Conservation (phyloP, 2,888 invertebrate species). For the Lapara coniferarum region DNA sequence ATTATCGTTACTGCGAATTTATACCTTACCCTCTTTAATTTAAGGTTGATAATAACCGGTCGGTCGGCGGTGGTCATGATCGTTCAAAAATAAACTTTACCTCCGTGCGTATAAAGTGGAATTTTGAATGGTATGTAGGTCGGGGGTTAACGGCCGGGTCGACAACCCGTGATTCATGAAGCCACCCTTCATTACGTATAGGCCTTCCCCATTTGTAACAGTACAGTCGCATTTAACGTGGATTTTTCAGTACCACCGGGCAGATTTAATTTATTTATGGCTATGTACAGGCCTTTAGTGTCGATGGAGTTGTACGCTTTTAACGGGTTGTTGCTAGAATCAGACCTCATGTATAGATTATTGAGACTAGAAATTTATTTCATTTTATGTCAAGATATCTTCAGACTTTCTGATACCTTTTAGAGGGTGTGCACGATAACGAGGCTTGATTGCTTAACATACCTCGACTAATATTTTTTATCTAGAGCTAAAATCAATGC, state of each 20-base stretch:
- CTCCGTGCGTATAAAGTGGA: constrained; percentile 34
- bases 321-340: too few species aligned
- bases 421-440: too few species aligned
- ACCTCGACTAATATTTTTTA: not conserved
- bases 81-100: constrained; percentile 35
- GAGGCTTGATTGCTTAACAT: too few species aligned
- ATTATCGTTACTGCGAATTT: not conserved
- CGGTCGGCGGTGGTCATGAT: not conserved
- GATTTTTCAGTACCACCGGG: constrained; percentile 16
- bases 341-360: too few species aligned
- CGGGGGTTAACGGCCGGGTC: constrained; percentile 61
- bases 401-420: too few species aligned
- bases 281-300: not conserved
- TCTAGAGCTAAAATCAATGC: not conserved
- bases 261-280: constrained; percentile 8
- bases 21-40: not conserved
- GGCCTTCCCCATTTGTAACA: constrained; percentile 60
- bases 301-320: not conserved
- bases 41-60: constrained; percentile 5
- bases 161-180: constrained; percentile 67
- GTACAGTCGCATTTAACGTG: constrained; percentile 45
- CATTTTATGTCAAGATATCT: too few species aligned
- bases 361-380: too few species aligned
- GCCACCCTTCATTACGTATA: constrained; percentile 61
- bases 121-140: constrained; percentile 31